Evolutionary conservation across 2,113 vertebrate genomes (phyloP), one percentile per base, ranked within the genome.

Genomic region (Strix aluco): DNA sequence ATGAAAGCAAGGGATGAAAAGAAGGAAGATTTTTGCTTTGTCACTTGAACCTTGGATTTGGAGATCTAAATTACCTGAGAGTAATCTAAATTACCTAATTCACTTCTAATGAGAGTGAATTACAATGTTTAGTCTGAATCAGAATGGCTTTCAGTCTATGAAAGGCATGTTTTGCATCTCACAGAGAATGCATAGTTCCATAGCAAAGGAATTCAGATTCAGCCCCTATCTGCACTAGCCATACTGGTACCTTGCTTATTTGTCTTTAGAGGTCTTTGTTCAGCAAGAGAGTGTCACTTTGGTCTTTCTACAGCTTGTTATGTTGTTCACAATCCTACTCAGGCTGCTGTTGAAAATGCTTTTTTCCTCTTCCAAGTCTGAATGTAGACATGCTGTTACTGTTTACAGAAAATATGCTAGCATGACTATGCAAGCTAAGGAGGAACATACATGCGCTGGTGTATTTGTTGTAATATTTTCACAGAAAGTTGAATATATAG

Each of bases 341-440:
- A 74, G 57, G n/a, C 59, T 86, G 54, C 74, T 81, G 58, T 92
- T 72, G 82, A 72, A 92, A 94, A 61, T 18, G 49, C 18, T 67
- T 92, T 85, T 81, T 83, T 55, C 47, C 52, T 92, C 65, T 91
- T 71, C 91, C 47, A 86, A 47, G 29, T 75, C 46, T 72, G 92
- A 92, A 90, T 44, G 67, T 57, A 59, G 90, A 86, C 83, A 92
- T 71, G 83, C 83, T 95, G 82, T 89, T 93, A 63, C 52, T 94
- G 51, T 92, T 96, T 84, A 93, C 80, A 79, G 72, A 82, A 96
- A 91, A 78, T 8, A 77, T 52, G 46, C 58, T 84, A 38, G 46
- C 71, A 61, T 57, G 40, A 38, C 69, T 71, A 2, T 17, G 52
- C 52, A 62, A 17, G 20, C 74, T 54, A 42, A 90, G 72, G n/a